A percentile compares a stretch with the other conserved stretches of the same genome.
Evolutionary conservation across 1,140 invertebrate genomes (phyloP).

Genomic region (Chymomyza costata): DNA sequence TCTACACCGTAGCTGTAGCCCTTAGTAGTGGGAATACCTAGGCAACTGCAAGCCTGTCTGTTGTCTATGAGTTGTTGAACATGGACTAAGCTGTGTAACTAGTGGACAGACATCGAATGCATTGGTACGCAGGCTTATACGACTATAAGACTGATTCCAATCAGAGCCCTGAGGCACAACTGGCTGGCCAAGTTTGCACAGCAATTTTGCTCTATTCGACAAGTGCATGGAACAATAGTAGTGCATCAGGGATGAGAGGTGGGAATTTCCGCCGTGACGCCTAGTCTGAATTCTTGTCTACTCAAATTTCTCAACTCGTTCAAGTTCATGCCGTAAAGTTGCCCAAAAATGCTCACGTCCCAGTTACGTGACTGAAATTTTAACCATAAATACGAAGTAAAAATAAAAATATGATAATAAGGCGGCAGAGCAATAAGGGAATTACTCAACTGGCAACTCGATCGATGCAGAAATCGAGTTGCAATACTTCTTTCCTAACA

Average conservation of each 20-base stretch:
- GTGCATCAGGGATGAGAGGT: too few species aligned
- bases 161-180: not conserved
- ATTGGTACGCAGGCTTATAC: constrained; percentile 23
- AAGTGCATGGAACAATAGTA: too few species aligned
- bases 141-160: constrained; percentile 20
- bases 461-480: constrained; percentile 33
- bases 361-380: constrained; percentile 58
- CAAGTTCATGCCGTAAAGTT: constrained; percentile 43
- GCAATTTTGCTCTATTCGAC: constrained; percentile 12
- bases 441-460: not conserved
- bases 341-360: constrained; percentile 56
- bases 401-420: constrained; percentile 63
- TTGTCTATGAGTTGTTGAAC: too few species aligned
- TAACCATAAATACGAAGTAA: constrained; percentile 61
- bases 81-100: too few species aligned
- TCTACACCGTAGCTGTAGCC: too few species aligned
- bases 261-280: too few species aligned
- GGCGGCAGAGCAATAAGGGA: constrained; percentile 19
- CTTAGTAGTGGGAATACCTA: too few species aligned
- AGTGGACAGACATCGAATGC: constrained; percentile 9
- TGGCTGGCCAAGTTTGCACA: constrained; percentile 7
- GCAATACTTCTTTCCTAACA: constrained; percentile 43
- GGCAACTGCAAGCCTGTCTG: too few species aligned
- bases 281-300: too few species aligned
- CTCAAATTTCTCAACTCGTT: not conserved